phyloP scores from a whole-genome alignment of 2,888 invertebrate species.

The Proisotoma minuta region DNA sequence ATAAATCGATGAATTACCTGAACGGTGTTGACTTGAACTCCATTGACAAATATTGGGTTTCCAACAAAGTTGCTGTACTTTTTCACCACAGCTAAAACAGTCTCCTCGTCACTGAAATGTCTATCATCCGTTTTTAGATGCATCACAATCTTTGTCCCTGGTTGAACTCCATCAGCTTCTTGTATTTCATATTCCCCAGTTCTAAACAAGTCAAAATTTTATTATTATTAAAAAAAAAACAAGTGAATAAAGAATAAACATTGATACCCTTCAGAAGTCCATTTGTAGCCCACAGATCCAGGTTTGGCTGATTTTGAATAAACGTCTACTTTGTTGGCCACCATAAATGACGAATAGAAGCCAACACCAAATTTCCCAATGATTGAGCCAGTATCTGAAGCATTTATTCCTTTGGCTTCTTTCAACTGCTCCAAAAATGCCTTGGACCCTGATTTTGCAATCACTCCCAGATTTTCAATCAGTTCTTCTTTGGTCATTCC shows the following conservation, averaged over 20 bases:
- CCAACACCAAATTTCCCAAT: constrained; percentile 98
- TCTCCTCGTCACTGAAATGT: constrained; percentile 82
- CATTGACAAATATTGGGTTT: constrained; percentile 85
- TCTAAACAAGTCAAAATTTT: constrained; percentile 52
- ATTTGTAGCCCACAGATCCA: constrained; percentile 61
- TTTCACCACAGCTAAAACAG: constrained; percentile 74
- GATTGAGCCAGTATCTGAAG: constrained; percentile 61
- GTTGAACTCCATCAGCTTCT: constrained; percentile 73
- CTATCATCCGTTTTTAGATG: constrained; percentile 81
- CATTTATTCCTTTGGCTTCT: constrained; percentile 54
- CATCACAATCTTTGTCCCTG: constrained; percentile 89
- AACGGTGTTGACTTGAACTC: constrained; percentile 79
- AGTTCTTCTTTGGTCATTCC: constrained; percentile 94
- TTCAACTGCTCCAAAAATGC: constrained; percentile 81
- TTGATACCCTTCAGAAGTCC: constrained; percentile 42
- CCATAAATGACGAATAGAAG: constrained; percentile 97
- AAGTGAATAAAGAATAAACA: neutral
- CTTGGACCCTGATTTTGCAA: constrained; percentile 92
- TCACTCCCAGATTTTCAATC: constrained; percentile 85
- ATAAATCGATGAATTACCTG: constrained; percentile 56
- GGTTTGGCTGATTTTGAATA: constrained; percentile 69
- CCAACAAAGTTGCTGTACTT: constrained; percentile 98
- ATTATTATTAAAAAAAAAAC: neutral
- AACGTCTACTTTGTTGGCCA: constrained; percentile 89
- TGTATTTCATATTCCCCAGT: constrained; percentile 84